Base-by-base conservation (phyloP, 1,140 invertebrate genomes). In the Glomeris maerens region DNA sequence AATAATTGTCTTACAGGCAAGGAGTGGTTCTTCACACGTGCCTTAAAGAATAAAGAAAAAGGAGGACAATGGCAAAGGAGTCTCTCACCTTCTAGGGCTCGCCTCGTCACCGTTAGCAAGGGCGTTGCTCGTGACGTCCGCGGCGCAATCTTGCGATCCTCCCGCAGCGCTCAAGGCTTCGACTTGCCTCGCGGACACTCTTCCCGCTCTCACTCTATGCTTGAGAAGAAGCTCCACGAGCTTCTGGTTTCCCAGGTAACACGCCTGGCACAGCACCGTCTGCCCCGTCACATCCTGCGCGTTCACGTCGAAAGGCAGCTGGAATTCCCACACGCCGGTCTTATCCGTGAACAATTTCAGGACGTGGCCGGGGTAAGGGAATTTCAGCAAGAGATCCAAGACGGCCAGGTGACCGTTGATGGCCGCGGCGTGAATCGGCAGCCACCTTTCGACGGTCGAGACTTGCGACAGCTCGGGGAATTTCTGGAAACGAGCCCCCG, bases 341-440 rank as follows among this genome's bases (percentile, higher is more conserved):
- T 71, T 66, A 62, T 87, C 84, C 39, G 77, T 83, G 58, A 75
- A 86, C 58, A 74, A 79, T 26, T 67, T 69, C 53, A 84, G 66
- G 39, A 85, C 60, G 50, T 80, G 67, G 22, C 75, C 69, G 0
- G 88, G 87, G 71, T 93, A 96, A 0, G 79, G 72, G 64, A 80
- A 88, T 58, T 83, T 79, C 17, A 97, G 71, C 2, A 95, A 67
- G 20, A 83, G 62, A 38, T 87, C 81, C 31, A 90, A 72, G 31
- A 92, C 69, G 25, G 74, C 59, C 14, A 79, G 67, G 66, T 94
- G 88, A 2, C 84, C 84, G 62, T 88, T 87, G 50, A 91, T 87
- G 53, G 81, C 84, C 28, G 88, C 87, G 3, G 88, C 89, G 69
- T 97, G 93, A 23, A 96, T 72, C 0, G 92, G 89, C 40, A 94